Conservation (phyloP, 1,140 invertebrate species). For the Tyrophagus putrescentiae region DNA sequence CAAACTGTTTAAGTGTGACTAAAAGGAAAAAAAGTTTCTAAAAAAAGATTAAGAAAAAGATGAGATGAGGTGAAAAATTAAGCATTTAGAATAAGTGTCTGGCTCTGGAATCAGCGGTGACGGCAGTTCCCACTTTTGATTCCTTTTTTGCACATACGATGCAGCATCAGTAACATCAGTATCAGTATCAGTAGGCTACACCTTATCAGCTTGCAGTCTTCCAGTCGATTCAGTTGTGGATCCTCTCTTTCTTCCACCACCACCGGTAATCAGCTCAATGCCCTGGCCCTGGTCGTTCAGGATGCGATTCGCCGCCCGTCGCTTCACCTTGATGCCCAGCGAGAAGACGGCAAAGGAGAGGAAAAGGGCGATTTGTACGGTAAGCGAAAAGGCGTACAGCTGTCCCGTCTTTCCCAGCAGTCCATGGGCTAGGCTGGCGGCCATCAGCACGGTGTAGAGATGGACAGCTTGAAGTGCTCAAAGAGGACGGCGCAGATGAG, state of each 20-base stretch:
- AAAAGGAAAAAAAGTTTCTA: no score
- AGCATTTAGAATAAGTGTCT: no score
- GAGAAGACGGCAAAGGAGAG: background rate
- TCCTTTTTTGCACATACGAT: no score
- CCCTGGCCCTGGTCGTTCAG: background rate
- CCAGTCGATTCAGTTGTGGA: no score
- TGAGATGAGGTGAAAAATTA: no score
- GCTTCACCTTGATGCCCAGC: conserved; percentile 5
- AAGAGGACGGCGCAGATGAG: conserved; percentile 8
- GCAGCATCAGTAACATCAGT: no score
- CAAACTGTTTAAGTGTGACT: no score
- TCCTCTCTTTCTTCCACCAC: background rate
- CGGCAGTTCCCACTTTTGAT: no score
- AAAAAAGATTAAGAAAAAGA: no score
- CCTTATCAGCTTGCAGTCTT: no score
- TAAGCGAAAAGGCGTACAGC: background rate
- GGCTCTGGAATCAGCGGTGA: no score
- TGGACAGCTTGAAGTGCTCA: conserved; percentile 3
- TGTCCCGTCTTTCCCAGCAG: background rate
- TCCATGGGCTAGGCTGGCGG: background rate
- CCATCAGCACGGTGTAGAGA: conserved; percentile 2
- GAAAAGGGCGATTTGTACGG: background rate
- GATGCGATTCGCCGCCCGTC: background rate
- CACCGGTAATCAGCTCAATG: background rate
- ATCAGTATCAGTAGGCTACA: no score